phyloP scores from a whole-genome alignment of 2,797 vertebrate species.

The Anguilla anguilla region DNA sequence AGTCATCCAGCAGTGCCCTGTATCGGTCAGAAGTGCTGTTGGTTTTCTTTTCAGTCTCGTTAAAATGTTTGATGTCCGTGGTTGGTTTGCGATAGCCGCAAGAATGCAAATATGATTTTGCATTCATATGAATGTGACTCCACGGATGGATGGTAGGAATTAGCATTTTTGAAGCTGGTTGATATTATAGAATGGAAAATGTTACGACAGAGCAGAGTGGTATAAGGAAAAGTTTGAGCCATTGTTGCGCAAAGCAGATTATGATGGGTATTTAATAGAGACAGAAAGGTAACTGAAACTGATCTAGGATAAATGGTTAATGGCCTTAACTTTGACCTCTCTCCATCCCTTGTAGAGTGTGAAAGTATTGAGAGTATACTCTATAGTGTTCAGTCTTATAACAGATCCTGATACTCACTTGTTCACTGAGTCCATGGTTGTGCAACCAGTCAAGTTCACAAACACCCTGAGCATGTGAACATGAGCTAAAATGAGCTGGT shows the following conservation, averaged over 20 bases:
- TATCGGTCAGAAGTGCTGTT: not conserved
- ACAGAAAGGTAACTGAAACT: not conserved
- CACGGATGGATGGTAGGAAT: not conserved
- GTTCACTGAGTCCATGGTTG: conserved; percentile 15
- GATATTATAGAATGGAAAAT: not conserved
- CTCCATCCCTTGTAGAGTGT: not conserved
- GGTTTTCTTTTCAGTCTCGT: not conserved
- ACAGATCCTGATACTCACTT: not conserved
- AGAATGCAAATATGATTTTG: not conserved
- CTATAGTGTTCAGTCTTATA: not conserved
- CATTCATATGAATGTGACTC: too few species aligned
- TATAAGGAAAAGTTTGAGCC: not conserved
- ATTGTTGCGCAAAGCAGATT: not conserved
- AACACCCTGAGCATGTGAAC: not conserved
- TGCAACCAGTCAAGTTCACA: not conserved
- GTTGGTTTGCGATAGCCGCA: not conserved
- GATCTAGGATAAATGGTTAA: not conserved
- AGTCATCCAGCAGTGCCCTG: not conserved
- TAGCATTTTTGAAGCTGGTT: not conserved
- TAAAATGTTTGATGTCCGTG: not conserved
- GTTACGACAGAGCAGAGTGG: not conserved
- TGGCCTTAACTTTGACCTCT: not conserved
- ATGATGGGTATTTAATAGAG: not conserved
- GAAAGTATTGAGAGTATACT: too few species aligned
- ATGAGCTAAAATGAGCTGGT: not conserved